Base-by-base conservation (phyloP, 2,888 invertebrate genomes). In the Zele albiditarsus region DNA sequence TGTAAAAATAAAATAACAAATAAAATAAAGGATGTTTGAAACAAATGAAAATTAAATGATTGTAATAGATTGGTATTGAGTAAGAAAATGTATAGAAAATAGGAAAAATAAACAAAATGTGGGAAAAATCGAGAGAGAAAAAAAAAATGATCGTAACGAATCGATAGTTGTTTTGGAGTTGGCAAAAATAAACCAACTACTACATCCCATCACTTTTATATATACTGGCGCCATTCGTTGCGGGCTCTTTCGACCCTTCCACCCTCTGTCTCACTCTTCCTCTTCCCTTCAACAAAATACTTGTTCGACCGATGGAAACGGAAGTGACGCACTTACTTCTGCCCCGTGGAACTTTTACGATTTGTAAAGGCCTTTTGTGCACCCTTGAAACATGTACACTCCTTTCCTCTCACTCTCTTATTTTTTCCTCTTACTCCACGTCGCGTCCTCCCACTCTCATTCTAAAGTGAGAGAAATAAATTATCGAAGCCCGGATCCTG, bases 311-410 rank as follows among this genome's bases (percentile, higher is more conserved):
- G 78, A 80, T 77, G 80, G 71, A 78, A 77, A 75, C 80, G 80
- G 80, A 80, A 78, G 80, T 80, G 78, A 79, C 78, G 78, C 75
- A 77, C 75, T 79, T 73, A 69, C 74, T 71, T 71, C 46, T 60
- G 46, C 70, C 74, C 60, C 71, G 77, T 67, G 78, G 73, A 77
- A 78, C 76, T 78, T 80, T 78, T 77, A 77, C 78, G 77, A 77
- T 78, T 78, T 77, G 76, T 78, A 74, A 76, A 80, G 74, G 74
- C 31, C 72, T 69, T 69, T 71, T 71, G 58, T 71, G 28, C 38
- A 27, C 60, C 12, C 46, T 38, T 46, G 62, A 71, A 71, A 71
- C 62, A 71, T 71, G 62, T 71, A 62, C 46, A 65, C 74, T 60
- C 67, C 33, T 60, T 33, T 63, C 38, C 63, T 67, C 70, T 73